Conservation (phyloP, 2,113 vertebrate species). For the Bufo gargarizans region DNA sequence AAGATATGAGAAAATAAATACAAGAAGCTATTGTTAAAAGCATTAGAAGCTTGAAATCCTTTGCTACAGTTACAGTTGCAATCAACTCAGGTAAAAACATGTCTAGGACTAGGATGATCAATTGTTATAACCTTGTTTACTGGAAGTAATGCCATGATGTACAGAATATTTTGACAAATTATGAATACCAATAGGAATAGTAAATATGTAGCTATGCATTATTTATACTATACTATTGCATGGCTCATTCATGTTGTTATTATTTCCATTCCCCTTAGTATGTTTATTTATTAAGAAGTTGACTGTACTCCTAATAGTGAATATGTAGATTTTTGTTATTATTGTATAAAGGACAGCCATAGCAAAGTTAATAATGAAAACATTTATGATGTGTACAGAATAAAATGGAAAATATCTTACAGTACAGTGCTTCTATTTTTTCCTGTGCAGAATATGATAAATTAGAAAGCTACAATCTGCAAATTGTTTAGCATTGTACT, state of each 20-base stretch:
- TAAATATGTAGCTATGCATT: background rate
- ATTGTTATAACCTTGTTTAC: background rate
- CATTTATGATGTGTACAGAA: background rate
- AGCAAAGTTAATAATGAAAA: background rate
- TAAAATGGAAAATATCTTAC: background rate
- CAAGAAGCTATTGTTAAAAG: no score
- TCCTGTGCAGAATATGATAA: background rate
- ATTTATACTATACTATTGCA: background rate
- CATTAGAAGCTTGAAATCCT: no score
- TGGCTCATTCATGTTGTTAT: background rate
- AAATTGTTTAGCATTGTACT: background rate
- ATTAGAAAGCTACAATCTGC: background rate
- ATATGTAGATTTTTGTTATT: background rate
- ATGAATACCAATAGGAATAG: background rate
- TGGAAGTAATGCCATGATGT: background rate
- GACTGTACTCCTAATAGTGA: background rate
- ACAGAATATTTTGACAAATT: no score
- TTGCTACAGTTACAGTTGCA: no score
- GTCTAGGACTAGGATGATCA: no score
- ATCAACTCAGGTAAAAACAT: no score
- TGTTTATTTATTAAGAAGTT: background rate
- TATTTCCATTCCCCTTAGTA: background rate
- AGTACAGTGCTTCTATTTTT: background rate
- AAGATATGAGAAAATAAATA: no score
- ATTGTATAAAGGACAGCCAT: background rate